phyloP scores from a whole-genome alignment of 2,113 vertebrate genomes.

The Collichthys lucidus region DNA sequence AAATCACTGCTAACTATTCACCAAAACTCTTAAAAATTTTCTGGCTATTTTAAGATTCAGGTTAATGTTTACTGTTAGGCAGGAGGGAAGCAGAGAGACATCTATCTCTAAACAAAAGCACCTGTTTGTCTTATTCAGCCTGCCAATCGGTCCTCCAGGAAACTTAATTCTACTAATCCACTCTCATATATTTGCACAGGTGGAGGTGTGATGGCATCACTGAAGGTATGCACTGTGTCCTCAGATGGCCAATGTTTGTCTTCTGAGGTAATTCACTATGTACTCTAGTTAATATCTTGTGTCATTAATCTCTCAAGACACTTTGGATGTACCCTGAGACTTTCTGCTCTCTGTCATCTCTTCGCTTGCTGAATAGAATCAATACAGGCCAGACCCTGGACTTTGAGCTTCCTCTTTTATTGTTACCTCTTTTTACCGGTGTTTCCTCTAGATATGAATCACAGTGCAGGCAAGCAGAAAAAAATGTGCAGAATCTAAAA shows the following conservation, averaged over 20 bases:
- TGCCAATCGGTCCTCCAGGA: constrained; percentile 58
- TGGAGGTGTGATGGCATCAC: constrained; percentile 31
- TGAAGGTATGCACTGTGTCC: constrained; percentile 25
- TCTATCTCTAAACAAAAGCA: constrained; percentile 52
- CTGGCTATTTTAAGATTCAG: constrained; percentile 26
- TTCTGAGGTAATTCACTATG: constrained; percentile 31
- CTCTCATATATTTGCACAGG: constrained; percentile 60
- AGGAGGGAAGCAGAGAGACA: constrained; percentile 16
- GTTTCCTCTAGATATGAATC: constrained; percentile 17
- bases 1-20: constrained; percentile 33
- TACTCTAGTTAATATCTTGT: constrained; percentile 37
- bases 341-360: not conserved
- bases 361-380: constrained; percentile 24
- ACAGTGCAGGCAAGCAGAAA: not conserved
- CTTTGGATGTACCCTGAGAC: constrained; percentile 14
- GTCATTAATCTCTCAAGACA: constrained; percentile 41
- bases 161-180: constrained; percentile 62
- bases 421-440: constrained; percentile 5
- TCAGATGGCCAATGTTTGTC: constrained; percentile 38
- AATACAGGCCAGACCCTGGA: not conserved
- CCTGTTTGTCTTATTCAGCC: constrained; percentile 53
- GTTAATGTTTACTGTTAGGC: constrained; percentile 46
- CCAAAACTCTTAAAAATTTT: constrained; percentile 3
- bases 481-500: constrained; percentile 23
- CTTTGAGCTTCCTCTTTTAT: constrained; percentile 21